Base-by-base conservation (phyloP, 23 tunicate species). In the Corella eumyota region DNA sequence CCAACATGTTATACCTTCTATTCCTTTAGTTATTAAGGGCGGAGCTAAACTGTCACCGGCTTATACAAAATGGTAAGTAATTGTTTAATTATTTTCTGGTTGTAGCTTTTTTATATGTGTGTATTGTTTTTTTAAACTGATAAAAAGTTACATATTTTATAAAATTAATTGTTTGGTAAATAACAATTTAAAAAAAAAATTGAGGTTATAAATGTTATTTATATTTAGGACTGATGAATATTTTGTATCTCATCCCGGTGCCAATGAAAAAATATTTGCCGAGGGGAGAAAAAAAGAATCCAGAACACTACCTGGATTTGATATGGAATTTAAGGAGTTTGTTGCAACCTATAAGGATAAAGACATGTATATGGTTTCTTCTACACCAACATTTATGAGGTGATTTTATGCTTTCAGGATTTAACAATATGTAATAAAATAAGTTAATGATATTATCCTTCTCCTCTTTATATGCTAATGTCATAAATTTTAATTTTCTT, bases 331-430 rank as follows among this genome's bases (percentile, higher is more conserved):
- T 61, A 49, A 62, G 6, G 24, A 57, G 28, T 76, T 65, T 46
- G 74, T 76, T 30, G 61, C 59, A 40, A 30, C 45, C 22, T 76
- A 76, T 68, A 76, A 51, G 51, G 49, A 58, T n/a, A 67, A 61
- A 26, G 74, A 67, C 51, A 76, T 76, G 60, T 76, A 76, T 33
- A 76, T 76, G 83, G 83, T 76, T 32, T 46, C 67, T 33, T 67
- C 62, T 13, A 52, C 67, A 23, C 83, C 83, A 25, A 45, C 31
- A 30, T 71, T 68, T 67, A 32, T 76, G 22, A 67, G 52, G 83
- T 74, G 44, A 38, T 53, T 54, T 1, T 60, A 40, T 15, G 15
- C 15, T 40, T 40, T 40, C 15, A 11, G 15, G 15, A 11, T 40
- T 15, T 40, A 9, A 9, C 13, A 40, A 11, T 40, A 40, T 40